Evolutionary conservation across 1,140 invertebrate species (phyloP), one percentile per base, ranked within the genome.

Genomic region (Diorhabda carinulata): DNA sequence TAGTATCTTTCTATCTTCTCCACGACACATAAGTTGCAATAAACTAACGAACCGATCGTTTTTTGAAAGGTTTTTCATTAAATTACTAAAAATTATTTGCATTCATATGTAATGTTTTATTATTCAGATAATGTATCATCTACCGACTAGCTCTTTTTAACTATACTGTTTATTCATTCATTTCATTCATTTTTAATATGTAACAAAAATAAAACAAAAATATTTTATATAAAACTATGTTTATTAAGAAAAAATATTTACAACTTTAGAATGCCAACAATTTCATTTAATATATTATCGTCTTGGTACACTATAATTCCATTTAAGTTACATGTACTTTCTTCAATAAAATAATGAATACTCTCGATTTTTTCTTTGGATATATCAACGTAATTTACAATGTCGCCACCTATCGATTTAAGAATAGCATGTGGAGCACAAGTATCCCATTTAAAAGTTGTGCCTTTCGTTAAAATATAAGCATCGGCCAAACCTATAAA

Each of bases 371-470:
- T 72, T 3, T 78, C 58, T 5, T 43, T 70, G 10, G 57, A 64
- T 5, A 79, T 84, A 43, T 81, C 80, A 44, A 78, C 47, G 69
- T 82, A 90, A 69, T 86, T 83, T 6, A 91, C 76, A 1, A 93
- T 83, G 59, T 87, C 86, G 6, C 91, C 92, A 6, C 86, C 86
- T 0, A 89, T 73, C 0, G 90, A 84, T 7, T 82, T 82, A 1
- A 96, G 78, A 63, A 96, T 88, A 0, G 92, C 90, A 76, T 95
- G 92, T 0, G 91, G 90, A 6, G 86, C 92, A 82, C 93, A 96
- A 7, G 91, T 92, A 74, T 96, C 94, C 94, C 94, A 96, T 64
- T 88, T 87, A 76, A 87, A 95, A 9, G 92, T 94, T 2, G 90
- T 88, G n/a, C 83, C 83, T 74, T 91, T 92, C 6, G 91, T 91